Conservation (phyloP, 1,140 invertebrate species). For the Hirudo medicinalis region DNA sequence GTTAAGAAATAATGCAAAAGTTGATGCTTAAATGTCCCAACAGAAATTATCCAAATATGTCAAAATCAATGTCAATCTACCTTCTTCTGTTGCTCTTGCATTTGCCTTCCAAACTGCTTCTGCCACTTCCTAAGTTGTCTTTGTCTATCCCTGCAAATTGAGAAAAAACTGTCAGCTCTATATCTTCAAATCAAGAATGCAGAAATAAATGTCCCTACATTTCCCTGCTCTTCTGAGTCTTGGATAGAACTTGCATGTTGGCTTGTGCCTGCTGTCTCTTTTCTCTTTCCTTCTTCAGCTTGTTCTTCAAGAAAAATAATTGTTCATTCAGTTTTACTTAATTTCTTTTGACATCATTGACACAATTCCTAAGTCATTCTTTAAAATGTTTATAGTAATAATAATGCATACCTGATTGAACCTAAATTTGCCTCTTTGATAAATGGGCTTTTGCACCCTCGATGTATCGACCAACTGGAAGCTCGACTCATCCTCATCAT, state of each 20-base stretch:
- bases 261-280: conserved; percentile 48
- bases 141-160: conserved; percentile 50
- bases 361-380: no score
- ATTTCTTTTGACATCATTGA: no score
- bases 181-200: no score
- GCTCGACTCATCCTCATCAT: conserved; percentile 95
- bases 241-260: conserved; percentile 45
- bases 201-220: conserved; percentile 30
- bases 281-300: conserved; percentile 56
- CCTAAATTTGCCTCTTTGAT: conserved; percentile 34
- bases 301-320: conserved; percentile 47
- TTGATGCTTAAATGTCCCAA: background rate
- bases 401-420: conserved; percentile 35
- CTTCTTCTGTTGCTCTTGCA: conserved; percentile 49
- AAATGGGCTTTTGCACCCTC: conserved; percentile 43
- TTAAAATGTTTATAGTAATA: no score
- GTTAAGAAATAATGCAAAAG: no score
- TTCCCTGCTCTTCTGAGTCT: conserved; percentile 45
- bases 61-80: conserved; percentile 19
- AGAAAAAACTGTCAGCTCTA: no score
- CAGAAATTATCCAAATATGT: background rate
- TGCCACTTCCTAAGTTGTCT: conserved; percentile 62
- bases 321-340: no score
- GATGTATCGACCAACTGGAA: conserved; percentile 94
- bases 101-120: conserved; percentile 60